Evolutionary conservation across 1,140 invertebrate species (phyloP), one percentile per base, ranked within the genome.

Genomic region (Lanistes nyassanus): DNA sequence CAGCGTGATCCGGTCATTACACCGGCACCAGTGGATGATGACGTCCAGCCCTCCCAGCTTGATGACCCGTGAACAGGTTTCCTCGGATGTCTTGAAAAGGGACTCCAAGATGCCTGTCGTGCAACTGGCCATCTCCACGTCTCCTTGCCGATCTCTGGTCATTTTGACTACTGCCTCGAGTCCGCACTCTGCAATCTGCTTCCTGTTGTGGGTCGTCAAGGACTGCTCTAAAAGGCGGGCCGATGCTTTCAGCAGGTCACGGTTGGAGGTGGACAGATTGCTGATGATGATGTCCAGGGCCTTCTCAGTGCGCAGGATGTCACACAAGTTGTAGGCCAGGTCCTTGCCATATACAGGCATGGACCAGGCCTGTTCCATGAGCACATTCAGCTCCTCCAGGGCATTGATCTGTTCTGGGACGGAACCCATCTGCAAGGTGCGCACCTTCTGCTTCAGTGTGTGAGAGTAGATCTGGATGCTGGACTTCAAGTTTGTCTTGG

Each of bases 101-200:
- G 98, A 97, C 86, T 98, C 96, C 77, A 99, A 91, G 74, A 99
- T 97, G 92, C 93, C 98, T 4, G 97, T 98, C 34, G 96, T 97
- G 11, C 98, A 95, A 82, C 97, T 91, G 6, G 97, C 94, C 85
- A 99, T 94, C 80, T 97, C 95, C 66, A 85, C 78, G 76, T 90
- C 65, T 93, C 94, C 37, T 93, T 87, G 56, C 7, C 29, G 42
- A 68, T 79, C 93, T 82, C 95, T 95, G 21, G 97, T 97, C 3
- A 97, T 95, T 51, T 87, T 89, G 1, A 93, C 91, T 19, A 93
- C 90, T 86, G 96, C 95, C 82, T 98, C 96, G 36, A 99, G 89
- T 3, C 97, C 97, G 80, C 97, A 94, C 81, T 97, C 93, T 0
- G 98, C 96, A 4, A 99, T 95, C 88, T 98, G 95, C 39, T 64